These are phyloP conservation scores for Neotragus pygmaeus DNA, from an alignment of 2,113 vertebrate genomes.

Conservation along the genomic window DNA sequence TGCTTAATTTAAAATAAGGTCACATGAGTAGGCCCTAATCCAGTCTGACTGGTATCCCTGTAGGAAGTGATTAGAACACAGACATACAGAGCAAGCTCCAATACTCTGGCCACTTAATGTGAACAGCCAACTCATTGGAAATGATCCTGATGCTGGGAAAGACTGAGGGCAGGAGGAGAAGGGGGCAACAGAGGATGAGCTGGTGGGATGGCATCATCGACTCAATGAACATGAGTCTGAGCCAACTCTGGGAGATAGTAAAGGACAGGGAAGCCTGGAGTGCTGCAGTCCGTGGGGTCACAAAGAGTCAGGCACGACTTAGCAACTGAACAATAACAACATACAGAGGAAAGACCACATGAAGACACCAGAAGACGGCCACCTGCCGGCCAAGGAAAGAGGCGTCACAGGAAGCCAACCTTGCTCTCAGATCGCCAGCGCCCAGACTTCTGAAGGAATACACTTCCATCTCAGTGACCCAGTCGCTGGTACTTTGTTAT, in stretches of 20 bases:
- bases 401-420: not conserved
- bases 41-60: not conserved
- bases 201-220: not conserved
- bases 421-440: not conserved
- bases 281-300: not conserved
- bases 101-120: not conserved
- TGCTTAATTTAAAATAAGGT: not conserved
- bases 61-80: not conserved
- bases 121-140: not conserved
- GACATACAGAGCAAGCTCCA: not conserved
- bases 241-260: not conserved
- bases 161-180: not conserved
- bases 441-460: not conserved
- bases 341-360: not conserved
- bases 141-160: not conserved
- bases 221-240: not conserved
- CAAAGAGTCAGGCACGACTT: not conserved
- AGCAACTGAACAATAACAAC: rapidly evolving
- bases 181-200: not conserved
- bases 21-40: not conserved
- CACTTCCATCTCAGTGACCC: not conserved
- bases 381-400: not conserved
- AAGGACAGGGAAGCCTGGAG: not conserved
- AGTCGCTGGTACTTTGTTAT: not conserved
- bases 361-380: not conserved